Evolutionary conservation across 2,113 vertebrate genomes (phyloP).

Genomic region (Pluvialis apricaria): DNA sequence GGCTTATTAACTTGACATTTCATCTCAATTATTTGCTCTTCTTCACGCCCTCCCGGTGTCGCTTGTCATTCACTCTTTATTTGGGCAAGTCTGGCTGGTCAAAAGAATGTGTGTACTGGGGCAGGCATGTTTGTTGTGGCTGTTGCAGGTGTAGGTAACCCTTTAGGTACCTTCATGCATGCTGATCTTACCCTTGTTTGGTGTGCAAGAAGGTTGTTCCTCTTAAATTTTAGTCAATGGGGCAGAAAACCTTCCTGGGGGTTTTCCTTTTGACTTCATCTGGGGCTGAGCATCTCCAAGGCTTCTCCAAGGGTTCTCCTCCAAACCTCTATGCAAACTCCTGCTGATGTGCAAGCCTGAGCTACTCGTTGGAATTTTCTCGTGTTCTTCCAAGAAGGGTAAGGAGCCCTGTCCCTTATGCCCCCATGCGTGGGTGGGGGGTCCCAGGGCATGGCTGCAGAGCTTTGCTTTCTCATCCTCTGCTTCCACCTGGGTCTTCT

Average conservation of each 20-base stretch:
- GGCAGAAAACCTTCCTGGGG: not conserved
- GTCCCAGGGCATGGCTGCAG: not conserved
- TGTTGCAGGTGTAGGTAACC: not conserved
- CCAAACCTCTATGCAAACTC: not conserved
- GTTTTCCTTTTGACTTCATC: not conserved
- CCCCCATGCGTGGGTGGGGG: too few relatives aligned
- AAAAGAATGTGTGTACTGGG: not conserved
- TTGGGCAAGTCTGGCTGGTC: not conserved
- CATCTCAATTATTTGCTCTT: not conserved
- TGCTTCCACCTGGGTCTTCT: not conserved
- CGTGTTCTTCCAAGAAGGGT: not conserved
- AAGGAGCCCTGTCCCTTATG: not conserved
- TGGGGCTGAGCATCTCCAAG: not conserved
- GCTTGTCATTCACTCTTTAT: not conserved
- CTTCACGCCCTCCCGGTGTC: not conserved
- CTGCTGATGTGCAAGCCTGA: rapidly evolving
- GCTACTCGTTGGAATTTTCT: rapidly evolving
- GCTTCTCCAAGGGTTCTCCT: not conserved
- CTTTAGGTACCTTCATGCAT: rapidly evolving
- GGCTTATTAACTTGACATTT: not conserved
- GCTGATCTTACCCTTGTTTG: not conserved
- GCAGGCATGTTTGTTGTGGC: not conserved
- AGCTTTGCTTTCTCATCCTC: not conserved
- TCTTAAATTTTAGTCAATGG: rapidly evolving
- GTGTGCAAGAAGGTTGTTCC: rapidly evolving